Percentiles rank a stretch among this genome's conserved stretches.
Evolutionary conservation across 2,113 vertebrate genomes (phyloP).

Genomic region (Alces alces): DNA sequence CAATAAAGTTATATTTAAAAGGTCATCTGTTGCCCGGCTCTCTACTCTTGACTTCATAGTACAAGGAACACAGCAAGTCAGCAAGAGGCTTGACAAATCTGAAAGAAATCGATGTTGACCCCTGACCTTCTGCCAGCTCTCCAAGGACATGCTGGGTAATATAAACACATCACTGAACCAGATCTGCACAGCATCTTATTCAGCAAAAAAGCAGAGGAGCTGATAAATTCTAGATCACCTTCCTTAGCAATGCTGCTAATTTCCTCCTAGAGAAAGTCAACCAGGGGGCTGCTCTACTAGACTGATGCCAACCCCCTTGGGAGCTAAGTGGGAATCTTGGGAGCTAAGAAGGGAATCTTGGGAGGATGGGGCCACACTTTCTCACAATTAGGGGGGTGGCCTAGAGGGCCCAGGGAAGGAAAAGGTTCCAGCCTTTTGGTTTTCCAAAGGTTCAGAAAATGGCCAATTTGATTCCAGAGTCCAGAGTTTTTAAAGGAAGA

Average conservation of each 20-base stretch:
- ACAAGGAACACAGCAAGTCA: background rate
- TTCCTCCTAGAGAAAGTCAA: background rate
- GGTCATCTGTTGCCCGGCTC: background rate
- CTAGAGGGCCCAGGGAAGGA: background rate
- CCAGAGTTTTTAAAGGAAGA: background rate
- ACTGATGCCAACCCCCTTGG: background rate
- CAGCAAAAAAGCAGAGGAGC: background rate
- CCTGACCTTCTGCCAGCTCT: background rate
- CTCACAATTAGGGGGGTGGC: accelerated
- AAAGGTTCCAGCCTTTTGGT: background rate
- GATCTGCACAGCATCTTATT: background rate
- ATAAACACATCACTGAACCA: background rate
- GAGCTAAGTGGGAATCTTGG: background rate
- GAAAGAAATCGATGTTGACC: background rate
- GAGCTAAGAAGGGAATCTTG: background rate
- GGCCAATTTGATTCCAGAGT: background rate
- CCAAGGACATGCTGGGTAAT: background rate
- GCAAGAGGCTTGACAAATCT: background rate
- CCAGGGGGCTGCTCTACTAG: background rate
- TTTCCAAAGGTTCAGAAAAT: background rate
- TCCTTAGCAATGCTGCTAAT: background rate
- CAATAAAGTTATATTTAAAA: background rate
- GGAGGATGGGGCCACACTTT: background rate
- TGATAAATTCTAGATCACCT: background rate
- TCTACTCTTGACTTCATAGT: background rate